Evolutionary conservation across 2,888 invertebrate genomes (phyloP), one percentile per base, ranked within the genome.

Genomic region (Morpho achilles): DNA sequence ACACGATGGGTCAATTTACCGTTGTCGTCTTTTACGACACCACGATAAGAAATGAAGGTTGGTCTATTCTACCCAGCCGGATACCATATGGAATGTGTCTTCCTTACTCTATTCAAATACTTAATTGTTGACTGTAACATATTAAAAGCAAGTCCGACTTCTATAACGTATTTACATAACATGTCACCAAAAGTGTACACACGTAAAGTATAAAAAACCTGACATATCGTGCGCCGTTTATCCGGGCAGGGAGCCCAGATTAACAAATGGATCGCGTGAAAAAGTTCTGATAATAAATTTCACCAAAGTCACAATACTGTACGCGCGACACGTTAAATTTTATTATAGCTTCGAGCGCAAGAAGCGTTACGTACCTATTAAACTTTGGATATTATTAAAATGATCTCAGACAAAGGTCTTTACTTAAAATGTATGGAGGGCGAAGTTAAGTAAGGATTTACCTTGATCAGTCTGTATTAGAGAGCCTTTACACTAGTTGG

Each of bases 331-430:
- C 84, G 82, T 85, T 79, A 84, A 81, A 86, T 85, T 87, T 87
- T 87, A 87, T 84, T 82, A 76, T 76, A 68, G 79, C 81, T 78
- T 69, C 71, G 72, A 73, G 81, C 74, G 73, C 71, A 57, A 60
- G 66, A 63, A 69, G 71, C 72, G 67, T 66, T 74, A 70, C 75
- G 75, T 76, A 68, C 77, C 79, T 75, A 82, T 86, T 83, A 82
- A 87, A 85, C 84, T 86, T 83, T 72, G 80, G 69, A 79, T 84
- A 87, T 86, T 84, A 85, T 84, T 83, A 79, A 84, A 87, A 86
- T 85, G 84, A 81, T 83, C 79, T 72, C 79, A 76, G 79, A 80
- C 82, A 81, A 81, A 80, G 79, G 79, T 76, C 76, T 74, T 71
- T 71, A 70, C 68, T 75, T 54, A 64, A 43, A 56, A 60, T 47